Base-by-base conservation (phyloP, 2,113 vertebrate genomes). In the Origma solitaria region DNA sequence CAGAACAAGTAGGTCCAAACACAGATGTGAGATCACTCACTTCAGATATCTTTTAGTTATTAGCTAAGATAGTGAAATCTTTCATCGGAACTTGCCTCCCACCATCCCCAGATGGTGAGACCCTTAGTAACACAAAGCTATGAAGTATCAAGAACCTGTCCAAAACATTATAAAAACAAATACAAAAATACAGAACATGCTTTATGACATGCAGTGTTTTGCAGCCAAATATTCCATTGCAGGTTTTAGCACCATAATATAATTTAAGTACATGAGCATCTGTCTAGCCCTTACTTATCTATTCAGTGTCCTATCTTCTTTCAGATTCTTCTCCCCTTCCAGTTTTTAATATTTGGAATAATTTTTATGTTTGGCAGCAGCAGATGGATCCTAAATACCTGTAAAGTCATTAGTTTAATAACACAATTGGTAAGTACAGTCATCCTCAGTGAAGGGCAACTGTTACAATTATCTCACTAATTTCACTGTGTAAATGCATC, bases 321-420 rank as follows among this genome's bases (percentile, higher is more conserved):
- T 72, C 42, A 77, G 25, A 73, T 42, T 81, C 20, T 25, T 70
- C 51, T 84, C 10, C 13, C 17, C 9, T 88, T 88, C 27, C 25
- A 86, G 38, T 33, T 86, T 96, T 91, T 84, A 81, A 66, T 71
- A 92, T 91, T 94, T 84, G 13, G 66, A 72, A 72, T 88, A 64
- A 40, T 81, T 91, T 94, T 81, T 80, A 37, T 79, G 35, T 94
- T 88, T 94, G 62, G 40, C 24, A 87, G 42, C 14, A 81, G 57
- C 81, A 91, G 87, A 89, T 89, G 90, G 77, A 89, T 91, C 30
- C 30, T 94, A 91, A 93, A 89, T 83, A 90, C 57, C 76, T 86
- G n/a, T 62, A n/a, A 88, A 76, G 7, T 58, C 71, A 58, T 94
- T 92, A 71, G 37, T 90, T 90, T 92, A 90, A 54, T 68, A 95